These are phyloP conservation scores for Gymnocheta viridis DNA, from an alignment of 2,888 invertebrate genomes.

Conservation along the genomic window DNA sequence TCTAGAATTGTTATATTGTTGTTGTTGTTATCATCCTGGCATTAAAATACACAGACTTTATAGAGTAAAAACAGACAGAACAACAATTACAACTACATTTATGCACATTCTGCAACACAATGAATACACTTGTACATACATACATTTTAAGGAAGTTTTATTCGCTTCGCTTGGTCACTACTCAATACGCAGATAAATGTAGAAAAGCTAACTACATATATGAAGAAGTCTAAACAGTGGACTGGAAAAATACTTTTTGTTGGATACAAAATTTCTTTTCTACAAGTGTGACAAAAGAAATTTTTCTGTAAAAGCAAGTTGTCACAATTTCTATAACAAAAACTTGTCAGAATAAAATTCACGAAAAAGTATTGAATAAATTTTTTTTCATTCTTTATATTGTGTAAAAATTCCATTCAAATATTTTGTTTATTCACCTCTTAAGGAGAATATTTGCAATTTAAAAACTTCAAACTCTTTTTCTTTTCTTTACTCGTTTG, in stretches of 20 bases:
- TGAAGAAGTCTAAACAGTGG: conserved; percentile 38
- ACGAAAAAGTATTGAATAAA: too few species aligned
- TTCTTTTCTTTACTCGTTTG: too few species aligned
- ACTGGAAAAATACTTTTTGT: neutral
- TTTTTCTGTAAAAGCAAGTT: too few species aligned
- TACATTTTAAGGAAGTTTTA: conserved; percentile 62
- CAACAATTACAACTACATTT: conserved; percentile 40
- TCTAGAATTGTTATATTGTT: conserved; percentile 74
- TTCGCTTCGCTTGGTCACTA: conserved; percentile 57
- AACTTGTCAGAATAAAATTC: too few species aligned
- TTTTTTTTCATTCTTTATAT: too few species aligned
- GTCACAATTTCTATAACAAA: too few species aligned
- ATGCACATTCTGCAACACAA: neutral
- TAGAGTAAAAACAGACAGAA: conserved; percentile 66
- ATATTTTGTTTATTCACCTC: too few species aligned
- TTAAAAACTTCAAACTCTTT: too few species aligned
- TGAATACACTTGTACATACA: conserved; percentile 17
- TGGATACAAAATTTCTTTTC: neutral
- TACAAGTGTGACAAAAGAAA: too few species aligned
- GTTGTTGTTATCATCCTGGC: conserved; percentile 41
- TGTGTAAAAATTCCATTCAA: too few species aligned
- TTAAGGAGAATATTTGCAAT: too few species aligned
- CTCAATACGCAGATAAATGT: conserved; percentile 54
- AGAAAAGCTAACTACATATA: conserved; percentile 46
- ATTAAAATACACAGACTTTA: conserved; percentile 67